phyloP scores from a whole-genome alignment of 2,888 invertebrate genomes.

The Margaritifera margaritifera region DNA sequence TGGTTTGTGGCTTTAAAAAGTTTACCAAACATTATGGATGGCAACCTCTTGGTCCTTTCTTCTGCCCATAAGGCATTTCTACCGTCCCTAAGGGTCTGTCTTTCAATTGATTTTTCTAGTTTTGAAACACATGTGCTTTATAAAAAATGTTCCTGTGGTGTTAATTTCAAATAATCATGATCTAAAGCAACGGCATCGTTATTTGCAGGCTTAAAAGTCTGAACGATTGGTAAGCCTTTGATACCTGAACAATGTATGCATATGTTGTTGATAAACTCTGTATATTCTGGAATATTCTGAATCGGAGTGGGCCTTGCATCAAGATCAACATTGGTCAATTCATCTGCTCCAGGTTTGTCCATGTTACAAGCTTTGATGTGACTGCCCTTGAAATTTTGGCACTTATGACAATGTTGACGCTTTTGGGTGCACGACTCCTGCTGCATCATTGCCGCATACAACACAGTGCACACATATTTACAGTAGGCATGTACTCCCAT shows the following conservation, averaged over 20 bases:
- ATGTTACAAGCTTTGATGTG: constrained; percentile 26
- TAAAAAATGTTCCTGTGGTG: constrained; percentile 24
- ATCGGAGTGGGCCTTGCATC: constrained; percentile 29
- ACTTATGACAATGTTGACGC: constrained; percentile 28
- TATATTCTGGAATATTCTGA: constrained; percentile 11
- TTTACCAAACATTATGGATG: constrained; percentile 20
- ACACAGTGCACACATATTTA: constrained; percentile 31
- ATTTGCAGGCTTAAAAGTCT: constrained; percentile 32
- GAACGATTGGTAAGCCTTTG: constrained; percentile 30
- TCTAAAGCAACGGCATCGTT: constrained; percentile 23
- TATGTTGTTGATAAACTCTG: constrained; percentile 26
- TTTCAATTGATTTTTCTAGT: constrained; percentile 9
- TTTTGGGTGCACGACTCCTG: constrained; percentile 28
- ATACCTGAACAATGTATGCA: constrained; percentile 29
- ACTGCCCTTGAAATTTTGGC: constrained; percentile 19
- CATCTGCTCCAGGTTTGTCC: constrained; percentile 25
- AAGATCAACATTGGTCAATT: constrained; percentile 21
- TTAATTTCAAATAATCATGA: constrained; percentile 29
- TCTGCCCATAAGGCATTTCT: constrained; percentile 7
- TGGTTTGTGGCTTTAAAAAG: constrained; percentile 12
- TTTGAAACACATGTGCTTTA: constrained; percentile 8
- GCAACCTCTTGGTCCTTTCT: constrained; percentile 15
- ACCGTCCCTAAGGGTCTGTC: constrained; percentile 7
- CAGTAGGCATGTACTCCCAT: constrained; percentile 42
- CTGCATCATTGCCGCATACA: constrained; percentile 15